phyloP scores from a whole-genome alignment of 2,797 vertebrate genomes.

The Anabas testudineus region DNA sequence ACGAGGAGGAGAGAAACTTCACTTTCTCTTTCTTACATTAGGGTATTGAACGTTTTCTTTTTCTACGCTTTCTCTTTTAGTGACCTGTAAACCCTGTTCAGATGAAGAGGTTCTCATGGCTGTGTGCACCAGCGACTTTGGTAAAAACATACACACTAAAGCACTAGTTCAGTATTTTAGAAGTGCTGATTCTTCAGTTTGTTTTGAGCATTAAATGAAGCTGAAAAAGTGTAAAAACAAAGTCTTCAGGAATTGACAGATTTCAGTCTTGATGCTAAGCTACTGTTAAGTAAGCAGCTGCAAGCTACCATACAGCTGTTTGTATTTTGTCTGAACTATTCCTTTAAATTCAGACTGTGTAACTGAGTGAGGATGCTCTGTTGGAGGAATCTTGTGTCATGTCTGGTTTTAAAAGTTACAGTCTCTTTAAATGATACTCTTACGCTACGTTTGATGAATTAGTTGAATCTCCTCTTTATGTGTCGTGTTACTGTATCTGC shows the following conservation, averaged over 20 bases:
- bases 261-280: too few relatives aligned
- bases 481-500: slow-evolving; percentile 11
- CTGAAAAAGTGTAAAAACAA: too few relatives aligned
- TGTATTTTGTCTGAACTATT: too few relatives aligned
- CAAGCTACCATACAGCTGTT: too few relatives aligned
- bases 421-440: neutral
- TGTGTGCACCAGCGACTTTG: slow-evolving; percentile 94
- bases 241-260: too few relatives aligned
- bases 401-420: neutral
- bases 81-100: slow-evolving; percentile 90
- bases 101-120: slow-evolving; percentile 93
- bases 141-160: slow-evolving; percentile 79
- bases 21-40: neutral
- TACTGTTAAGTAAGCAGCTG: too few relatives aligned
- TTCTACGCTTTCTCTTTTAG: slow-evolving; percentile 74
- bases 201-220: too few relatives aligned
- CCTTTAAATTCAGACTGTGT: too few relatives aligned
- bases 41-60: neutral
- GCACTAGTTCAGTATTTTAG: neutral
- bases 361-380: neutral
- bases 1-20: neutral
- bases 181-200: too few relatives aligned
- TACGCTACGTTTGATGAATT: neutral
- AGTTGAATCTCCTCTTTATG: neutral
- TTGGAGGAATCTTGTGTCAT: too few relatives aligned